Percentiles rank a stretch among this genome's conserved stretches.
Evolutionary conservation across 2,888 invertebrate genomes (phyloP).

Genomic region (Leistus spinibarbis): DNA sequence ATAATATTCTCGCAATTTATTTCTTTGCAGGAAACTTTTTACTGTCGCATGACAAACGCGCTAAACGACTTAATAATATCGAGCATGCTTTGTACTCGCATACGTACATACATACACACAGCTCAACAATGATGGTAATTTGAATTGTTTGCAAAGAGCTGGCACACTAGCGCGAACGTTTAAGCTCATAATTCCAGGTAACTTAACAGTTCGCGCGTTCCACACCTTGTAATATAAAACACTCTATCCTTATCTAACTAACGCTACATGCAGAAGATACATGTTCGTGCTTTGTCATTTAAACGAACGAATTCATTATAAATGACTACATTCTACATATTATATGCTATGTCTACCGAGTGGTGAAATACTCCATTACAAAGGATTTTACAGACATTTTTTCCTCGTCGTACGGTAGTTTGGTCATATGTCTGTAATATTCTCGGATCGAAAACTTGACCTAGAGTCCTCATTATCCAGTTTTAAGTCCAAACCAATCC

Average conservation of each 20-base stretch:
- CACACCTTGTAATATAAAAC: background rate
- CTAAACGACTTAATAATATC: background rate
- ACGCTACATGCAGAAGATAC: background rate
- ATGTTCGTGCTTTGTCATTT: background rate
- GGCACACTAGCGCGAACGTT: background rate
- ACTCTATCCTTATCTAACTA: background rate
- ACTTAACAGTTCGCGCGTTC: background rate
- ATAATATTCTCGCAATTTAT: background rate
- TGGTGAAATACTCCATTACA: no score
- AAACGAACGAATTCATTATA: background rate
- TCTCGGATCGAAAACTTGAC: no score
- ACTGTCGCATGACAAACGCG: background rate
- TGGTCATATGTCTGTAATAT: no score
- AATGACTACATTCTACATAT: background rate
- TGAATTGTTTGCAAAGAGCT: background rate
- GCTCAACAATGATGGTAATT: background rate
- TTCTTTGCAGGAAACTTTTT: background rate
- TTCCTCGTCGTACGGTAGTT: no score
- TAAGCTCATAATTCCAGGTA: background rate
- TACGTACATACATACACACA: background rate
- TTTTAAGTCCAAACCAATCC: background rate
- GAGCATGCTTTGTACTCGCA: background rate
- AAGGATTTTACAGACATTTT: no score
- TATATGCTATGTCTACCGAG: no score
- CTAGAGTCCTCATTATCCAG: background rate